These are phyloP conservation scores for Drosophila vallismaia DNA, from an alignment of 2,888 invertebrate species.

Conservation along the genomic window DNA sequence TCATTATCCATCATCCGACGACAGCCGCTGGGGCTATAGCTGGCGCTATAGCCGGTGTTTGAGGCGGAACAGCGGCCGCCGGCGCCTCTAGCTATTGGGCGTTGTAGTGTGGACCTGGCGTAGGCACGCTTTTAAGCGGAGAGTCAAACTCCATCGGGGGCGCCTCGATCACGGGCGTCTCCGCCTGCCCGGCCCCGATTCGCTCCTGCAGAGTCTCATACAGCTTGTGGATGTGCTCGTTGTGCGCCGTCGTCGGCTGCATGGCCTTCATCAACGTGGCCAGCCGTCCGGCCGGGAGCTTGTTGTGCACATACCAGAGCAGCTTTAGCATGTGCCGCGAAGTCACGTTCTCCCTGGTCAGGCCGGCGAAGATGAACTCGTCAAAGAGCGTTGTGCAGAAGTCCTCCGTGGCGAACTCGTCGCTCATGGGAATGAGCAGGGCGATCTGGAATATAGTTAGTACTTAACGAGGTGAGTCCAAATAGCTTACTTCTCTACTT, in stretches of 20 bases:
- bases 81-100: conserved; percentile 58
- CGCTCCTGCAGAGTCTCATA: conserved; percentile 92
- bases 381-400: conserved; percentile 98
- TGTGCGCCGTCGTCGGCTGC: conserved; percentile 88
- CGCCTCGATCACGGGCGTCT: conserved; percentile 87
- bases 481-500: conserved; percentile 23
- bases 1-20: conserved; percentile 34
- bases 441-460: conserved; percentile 84
- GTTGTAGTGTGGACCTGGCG: conserved; percentile 88
- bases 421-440: conserved; percentile 93
- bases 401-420: conserved; percentile 96
- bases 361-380: conserved; percentile 96
- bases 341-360: conserved; percentile 95
- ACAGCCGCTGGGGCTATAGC: conserved; percentile 22
- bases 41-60: conserved; percentile 1
- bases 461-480: conserved; percentile 3
- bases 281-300: conserved; percentile 88
- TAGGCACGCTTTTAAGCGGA: conserved; percentile 93
- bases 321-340: conserved; percentile 93
- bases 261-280: conserved; percentile 84
- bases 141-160: conserved; percentile 91
- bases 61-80: conserved; percentile 28
- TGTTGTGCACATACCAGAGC: conserved; percentile 93
- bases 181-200: conserved; percentile 87
- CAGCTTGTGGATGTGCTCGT: conserved; percentile 92